These are phyloP conservation scores for Antennarius maculatus DNA, from an alignment of 2,797 vertebrate species.

Conservation along the genomic window DNA sequence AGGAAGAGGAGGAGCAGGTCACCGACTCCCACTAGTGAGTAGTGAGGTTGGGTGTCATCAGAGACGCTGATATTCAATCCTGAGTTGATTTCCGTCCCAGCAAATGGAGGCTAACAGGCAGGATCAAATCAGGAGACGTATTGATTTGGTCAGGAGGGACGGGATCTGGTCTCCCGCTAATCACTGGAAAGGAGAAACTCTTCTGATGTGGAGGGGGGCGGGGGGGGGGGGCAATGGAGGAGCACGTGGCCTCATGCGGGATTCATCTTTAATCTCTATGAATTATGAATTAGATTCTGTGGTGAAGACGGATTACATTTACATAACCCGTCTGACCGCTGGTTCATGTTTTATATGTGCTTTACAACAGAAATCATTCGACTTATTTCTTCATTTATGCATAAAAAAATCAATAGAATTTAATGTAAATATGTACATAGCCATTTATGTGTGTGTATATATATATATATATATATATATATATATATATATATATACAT, in stretches of 20 bases:
- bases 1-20: neutral
- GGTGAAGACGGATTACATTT: slow-evolving; percentile 65
- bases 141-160: slow-evolving; percentile 70
- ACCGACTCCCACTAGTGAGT: neutral
- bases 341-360: slow-evolving; percentile 74
- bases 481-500: too few species aligned
- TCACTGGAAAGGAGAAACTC: slow-evolving; percentile 64
- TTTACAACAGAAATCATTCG: slow-evolving; percentile 53
- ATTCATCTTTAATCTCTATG: slow-evolving; percentile 80
- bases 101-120: slow-evolving; percentile 45
- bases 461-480: too few species aligned
- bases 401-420: slow-evolving; percentile 41
- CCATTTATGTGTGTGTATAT: slow-evolving; percentile 19
- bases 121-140: slow-evolving; percentile 69
- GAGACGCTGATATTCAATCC: slow-evolving; percentile 48
- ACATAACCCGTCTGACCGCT: slow-evolving; percentile 74
- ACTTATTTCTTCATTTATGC: slow-evolving; percentile 51
- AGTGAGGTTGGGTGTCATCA: slow-evolving; percentile 6
- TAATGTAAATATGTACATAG: neutral
- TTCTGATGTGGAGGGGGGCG: slow-evolving; percentile 50
- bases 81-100: slow-evolving; percentile 44
- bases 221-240: slow-evolving; percentile 56
- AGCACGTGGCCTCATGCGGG: slow-evolving; percentile 60
- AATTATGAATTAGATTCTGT: slow-evolving; percentile 78
- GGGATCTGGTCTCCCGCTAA: slow-evolving; percentile 63